Base-by-base conservation (phyloP, 2,113 vertebrate species). In the Thymallus thymallus region DNA sequence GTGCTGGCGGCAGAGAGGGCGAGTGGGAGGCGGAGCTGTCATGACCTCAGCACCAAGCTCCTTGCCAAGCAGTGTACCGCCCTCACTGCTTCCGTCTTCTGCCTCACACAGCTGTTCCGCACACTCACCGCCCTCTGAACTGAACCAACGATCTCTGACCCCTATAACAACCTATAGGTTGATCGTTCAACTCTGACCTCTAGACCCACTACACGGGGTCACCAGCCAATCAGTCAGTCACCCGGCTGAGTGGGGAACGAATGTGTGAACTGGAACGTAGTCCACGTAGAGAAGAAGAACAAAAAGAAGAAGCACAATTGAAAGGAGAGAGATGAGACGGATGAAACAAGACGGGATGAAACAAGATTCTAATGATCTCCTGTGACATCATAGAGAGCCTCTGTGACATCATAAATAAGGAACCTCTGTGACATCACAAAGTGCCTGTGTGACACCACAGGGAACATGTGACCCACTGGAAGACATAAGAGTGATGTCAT, bases 101-200 rank as follows among this genome's bases (percentile, higher is more conserved):
- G 95, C 82, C 94, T 99, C 79, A 95, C 95, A 41, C 96, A 98
- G 90, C 94, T 95, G 56, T 95, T 97, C 86, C 94, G 94, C 79
- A 94, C 92, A 0, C 89, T 95, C 18, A 90, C 94, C 0, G 89
- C 91, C 63, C 83, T 95, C 69, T 98, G 91, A 97, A 76, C 23
- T 16, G 48, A 51, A 51, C 12, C 48, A 18, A 51, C 16, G 10
- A 72, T 67, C 64, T 74, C 32, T 45, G 13, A 72, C 68, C 64
- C 66, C 70, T 65, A 20, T 41, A 24, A 64, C 67, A 58, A 58
- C 48, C 16, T 41, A 16, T 26, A 3, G 29, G 64, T 29, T 70
- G 48, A 48, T 35, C 35, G 68, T 58, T 77, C 68, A 45, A 16
- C 62, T 74, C 32, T 41, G 26, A 68, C 41, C 63, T 76, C 45